Percentiles rank a stretch among this genome's conserved stretches.
phyloP scores from a whole-genome alignment of 2,797 vertebrate genomes.

The Lycodopsis pacificus region DNA sequence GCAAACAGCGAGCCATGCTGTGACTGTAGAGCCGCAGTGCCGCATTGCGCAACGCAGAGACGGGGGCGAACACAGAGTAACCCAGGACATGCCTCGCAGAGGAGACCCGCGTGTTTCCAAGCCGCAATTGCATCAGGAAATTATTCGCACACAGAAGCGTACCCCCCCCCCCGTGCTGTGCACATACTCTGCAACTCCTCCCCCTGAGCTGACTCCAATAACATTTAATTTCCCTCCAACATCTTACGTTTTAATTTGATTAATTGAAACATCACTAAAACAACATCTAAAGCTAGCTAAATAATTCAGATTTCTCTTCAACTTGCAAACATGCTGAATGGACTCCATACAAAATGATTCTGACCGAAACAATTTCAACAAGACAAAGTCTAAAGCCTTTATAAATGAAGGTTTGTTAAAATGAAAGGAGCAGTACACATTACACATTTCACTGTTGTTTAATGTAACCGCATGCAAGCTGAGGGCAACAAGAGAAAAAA shows the following conservation, averaged over 20 bases:
- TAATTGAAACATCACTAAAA: not conserved
- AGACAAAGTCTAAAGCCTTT: not conserved
- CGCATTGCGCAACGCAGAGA: conserved; percentile 82
- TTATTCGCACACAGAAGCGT: conserved; percentile 39
- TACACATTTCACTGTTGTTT: not conserved
- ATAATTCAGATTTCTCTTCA: not conserved
- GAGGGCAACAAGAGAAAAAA: not conserved
- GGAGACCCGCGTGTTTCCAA: conserved; percentile 64
- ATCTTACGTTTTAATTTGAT: conserved; percentile 7
- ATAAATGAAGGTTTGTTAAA: not conserved
- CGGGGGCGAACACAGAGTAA: conserved; percentile 70
- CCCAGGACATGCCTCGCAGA: conserved; percentile 66
- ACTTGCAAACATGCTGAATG: not conserved
- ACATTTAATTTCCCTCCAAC: conserved; percentile 22
- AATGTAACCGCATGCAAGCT: conserved; percentile 6
- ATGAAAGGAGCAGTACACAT: not conserved
- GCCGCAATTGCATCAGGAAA: conserved; percentile 56
- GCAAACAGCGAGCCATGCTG: conserved; percentile 59
- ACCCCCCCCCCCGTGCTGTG: not conserved
- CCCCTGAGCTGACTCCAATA: conserved; percentile 11
- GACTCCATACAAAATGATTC: not conserved
- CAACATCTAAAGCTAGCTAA: not conserved
- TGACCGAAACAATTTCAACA: not conserved
- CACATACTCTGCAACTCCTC: conserved; percentile 25
- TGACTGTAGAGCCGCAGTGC: conserved; percentile 78